Evolutionary conservation across 2,888 invertebrate genomes (phyloP).

Genomic region (Erannis defoliaria): DNA sequence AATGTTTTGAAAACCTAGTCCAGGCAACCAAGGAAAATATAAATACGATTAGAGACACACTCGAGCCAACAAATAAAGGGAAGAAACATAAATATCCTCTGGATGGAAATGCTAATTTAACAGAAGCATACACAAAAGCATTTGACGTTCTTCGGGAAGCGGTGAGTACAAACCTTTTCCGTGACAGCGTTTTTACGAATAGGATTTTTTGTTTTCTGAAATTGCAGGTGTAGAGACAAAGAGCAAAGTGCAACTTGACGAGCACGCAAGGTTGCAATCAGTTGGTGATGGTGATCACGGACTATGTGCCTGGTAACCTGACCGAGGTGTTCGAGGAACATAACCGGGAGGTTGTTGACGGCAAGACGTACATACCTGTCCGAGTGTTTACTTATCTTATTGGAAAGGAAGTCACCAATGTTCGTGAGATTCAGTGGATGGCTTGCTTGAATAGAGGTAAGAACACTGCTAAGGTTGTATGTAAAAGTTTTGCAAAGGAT

Average conservation of each 20-base stretch:
- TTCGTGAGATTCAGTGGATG: slow-evolving; percentile 96
- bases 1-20: slow-evolving; percentile 95
- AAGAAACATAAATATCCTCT: slow-evolving; percentile 87
- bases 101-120: slow-evolving; percentile 94
- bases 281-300: slow-evolving; percentile 98
- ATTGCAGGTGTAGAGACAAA: slow-evolving; percentile 29
- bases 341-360: slow-evolving; percentile 90
- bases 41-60: slow-evolving; percentile 89
- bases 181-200: neutral
- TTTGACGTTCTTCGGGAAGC: slow-evolving; percentile 88
- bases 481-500: too few species aligned
- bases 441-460: slow-evolving; percentile 97
- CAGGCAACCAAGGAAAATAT: slow-evolving; percentile 96
- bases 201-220: slow-evolving; percentile 4
- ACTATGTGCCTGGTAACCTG: slow-evolving; percentile 96
- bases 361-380: slow-evolving; percentile 90
- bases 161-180: slow-evolving; percentile 76
- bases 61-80: slow-evolving; percentile 79
- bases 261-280: slow-evolving; percentile 93
- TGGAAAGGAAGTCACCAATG: slow-evolving; percentile 97
- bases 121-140: slow-evolving; percentile 94
- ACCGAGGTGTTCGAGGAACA: slow-evolving; percentile 94
- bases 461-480: neutral
- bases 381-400: slow-evolving; percentile 98
- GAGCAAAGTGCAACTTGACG: slow-evolving; percentile 72